Evolutionary conservation across 2,797 vertebrate genomes (phyloP).

Genomic region (Betta splendens): DNA sequence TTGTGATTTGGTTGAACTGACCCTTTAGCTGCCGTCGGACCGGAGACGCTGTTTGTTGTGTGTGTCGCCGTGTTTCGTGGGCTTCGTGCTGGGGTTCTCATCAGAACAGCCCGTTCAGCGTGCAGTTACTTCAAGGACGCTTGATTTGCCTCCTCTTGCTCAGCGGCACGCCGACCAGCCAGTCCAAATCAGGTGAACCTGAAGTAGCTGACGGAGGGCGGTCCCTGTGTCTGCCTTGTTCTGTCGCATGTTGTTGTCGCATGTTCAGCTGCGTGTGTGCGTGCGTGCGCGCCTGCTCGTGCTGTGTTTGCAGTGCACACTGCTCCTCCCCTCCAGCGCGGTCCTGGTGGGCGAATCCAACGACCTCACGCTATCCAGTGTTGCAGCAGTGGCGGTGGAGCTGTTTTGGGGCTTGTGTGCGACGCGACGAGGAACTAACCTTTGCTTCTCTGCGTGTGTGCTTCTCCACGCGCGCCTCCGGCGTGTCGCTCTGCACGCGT

Average conservation of each 20-base stretch:
- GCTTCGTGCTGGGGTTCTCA: slow-evolving; percentile 24
- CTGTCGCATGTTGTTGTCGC: slow-evolving; percentile 57
- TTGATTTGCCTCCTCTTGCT: slow-evolving; percentile 19
- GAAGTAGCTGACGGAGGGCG: slow-evolving; percentile 21
- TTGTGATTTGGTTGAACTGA: slow-evolving; percentile 47
- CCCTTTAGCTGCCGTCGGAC: slow-evolving; percentile 33
- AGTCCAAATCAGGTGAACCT: slow-evolving; percentile 27
- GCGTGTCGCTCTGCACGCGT: slow-evolving; percentile 21
- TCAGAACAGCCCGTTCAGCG: slow-evolving; percentile 16
- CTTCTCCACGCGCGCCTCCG: slow-evolving; percentile 23
- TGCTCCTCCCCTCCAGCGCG: slow-evolving; percentile 58
- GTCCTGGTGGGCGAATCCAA: slow-evolving; percentile 40
- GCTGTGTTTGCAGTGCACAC: slow-evolving; percentile 61
- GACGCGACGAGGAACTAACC: slow-evolving; percentile 16
- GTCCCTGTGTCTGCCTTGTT: slow-evolving; percentile 16
- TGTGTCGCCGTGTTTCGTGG: slow-evolving; percentile 5
- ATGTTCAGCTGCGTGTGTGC: slow-evolving; percentile 49
- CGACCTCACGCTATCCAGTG: slow-evolving; percentile 26
- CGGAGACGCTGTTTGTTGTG: slow-evolving; percentile 31
- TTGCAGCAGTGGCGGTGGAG: slow-evolving; percentile 6
- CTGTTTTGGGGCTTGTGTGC: slow-evolving; percentile 3
- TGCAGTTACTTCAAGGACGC: slow-evolving; percentile 27
- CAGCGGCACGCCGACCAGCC: neutral
- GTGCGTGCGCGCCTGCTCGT: slow-evolving; percentile 28
- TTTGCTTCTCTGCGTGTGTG: slow-evolving; percentile 27